Evolutionary conservation across 2,113 vertebrate species (phyloP), one percentile per base, ranked within the genome.

Genomic region (Delphinapterus leucas): DNA sequence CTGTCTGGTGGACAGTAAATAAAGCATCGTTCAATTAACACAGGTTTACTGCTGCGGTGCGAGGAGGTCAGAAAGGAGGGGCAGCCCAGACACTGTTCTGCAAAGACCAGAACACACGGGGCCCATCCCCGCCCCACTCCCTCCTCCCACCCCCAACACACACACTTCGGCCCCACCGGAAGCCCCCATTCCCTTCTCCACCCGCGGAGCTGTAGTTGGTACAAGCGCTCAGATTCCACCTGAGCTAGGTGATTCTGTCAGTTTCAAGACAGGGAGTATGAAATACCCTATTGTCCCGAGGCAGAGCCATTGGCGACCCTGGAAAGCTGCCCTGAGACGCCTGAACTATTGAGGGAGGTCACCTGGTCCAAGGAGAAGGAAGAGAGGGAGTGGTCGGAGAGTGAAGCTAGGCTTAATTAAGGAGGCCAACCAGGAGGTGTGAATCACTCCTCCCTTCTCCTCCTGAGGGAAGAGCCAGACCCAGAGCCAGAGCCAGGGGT

Each of bases 81-180:
- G 20, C 3, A 68, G 5, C 21, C 55, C 67, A 70, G 60, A 67
- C 25, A 2, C 18, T 55, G 38, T 31, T 88, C 11, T 73, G 65
- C 74, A n/a, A 77, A 92, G 68, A 81, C 31, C 67, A 8, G 55
- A 58, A 55, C 5, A 47, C 23, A 44, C 20, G 12, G 12, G 28
- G 13, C 70, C 63, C 84, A 36, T 53, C 23, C 9, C 25, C 0
- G 17, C 8, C 15, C 15, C 0, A 8, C 55, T 38, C 13, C 28
- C 6, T 36, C 8, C 6, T 26, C 0, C 25, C n/a, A 17, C 21
- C 23, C 18, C 7, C 5, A 79, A 25, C 1, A 4, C 77, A 17
- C 33, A 25, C 38, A n/a, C 14, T 23, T 21, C 2, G 20, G 53
- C 60, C 41, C 70, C 33, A n/a, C 76, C 38, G 33, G 47, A 70